phyloP scores from a whole-genome alignment of 1,140 invertebrate species.

The Batillaria attramentaria region DNA sequence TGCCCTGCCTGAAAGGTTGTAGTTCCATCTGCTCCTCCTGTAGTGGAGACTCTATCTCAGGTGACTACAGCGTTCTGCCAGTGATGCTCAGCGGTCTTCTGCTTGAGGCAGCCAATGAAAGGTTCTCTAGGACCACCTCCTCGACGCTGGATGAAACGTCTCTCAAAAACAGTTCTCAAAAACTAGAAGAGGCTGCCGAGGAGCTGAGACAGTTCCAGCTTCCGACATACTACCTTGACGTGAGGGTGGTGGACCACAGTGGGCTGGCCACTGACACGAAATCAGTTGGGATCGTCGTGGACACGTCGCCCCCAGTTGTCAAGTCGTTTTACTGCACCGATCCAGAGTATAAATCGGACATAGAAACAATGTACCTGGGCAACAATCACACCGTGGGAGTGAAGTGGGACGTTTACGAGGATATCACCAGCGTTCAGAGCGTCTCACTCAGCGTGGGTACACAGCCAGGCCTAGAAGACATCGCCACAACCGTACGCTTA shows the following conservation, averaged over 20 bases:
- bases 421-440: conserved; percentile 24
- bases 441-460: conserved; percentile 34
- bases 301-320: conserved; percentile 40
- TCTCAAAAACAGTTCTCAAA: no score
- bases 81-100: neutral
- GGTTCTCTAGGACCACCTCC: no score
- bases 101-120: neutral
- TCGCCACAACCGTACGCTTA: conserved; percentile 1
- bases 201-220: conserved; percentile 22
- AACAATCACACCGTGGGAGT: conserved; percentile 43
- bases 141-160: neutral
- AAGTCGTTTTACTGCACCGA: conserved; percentile 43
- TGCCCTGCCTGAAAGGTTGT: conserved; percentile 22
- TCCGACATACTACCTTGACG: conserved; percentile 41
- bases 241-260: conserved; percentile 42
- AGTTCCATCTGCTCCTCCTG: conserved; percentile 16
- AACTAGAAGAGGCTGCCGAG: no score
- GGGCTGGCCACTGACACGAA: conserved; percentile 33
- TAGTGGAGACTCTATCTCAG: no score
- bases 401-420: conserved; percentile 38
- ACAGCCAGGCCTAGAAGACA: conserved; percentile 13
- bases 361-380: conserved; percentile 37
- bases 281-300: conserved; percentile 44
- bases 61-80: no score
- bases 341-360: conserved; percentile 37